A percentile compares a stretch with the other conserved stretches of the same genome.
Evolutionary conservation across 2,113 vertebrate species (phyloP).

Genomic region (Poecile atricapillus): DNA sequence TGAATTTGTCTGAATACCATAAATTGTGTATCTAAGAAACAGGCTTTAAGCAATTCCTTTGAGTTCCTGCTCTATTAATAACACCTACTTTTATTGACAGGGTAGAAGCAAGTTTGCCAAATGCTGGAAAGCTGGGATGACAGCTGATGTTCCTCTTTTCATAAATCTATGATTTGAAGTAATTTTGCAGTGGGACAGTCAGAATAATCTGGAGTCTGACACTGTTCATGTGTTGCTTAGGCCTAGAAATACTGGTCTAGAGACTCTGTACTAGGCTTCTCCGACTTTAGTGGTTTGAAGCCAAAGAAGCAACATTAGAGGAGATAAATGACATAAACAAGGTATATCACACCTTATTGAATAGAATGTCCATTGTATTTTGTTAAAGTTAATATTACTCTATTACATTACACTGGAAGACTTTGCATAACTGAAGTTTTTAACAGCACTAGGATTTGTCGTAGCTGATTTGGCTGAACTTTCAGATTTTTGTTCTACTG

Average conservation of each 20-base stretch:
- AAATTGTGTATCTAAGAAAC: conserved; percentile 27
- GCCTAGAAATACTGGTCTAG: background rate
- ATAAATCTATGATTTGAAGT: background rate
- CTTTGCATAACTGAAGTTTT: background rate
- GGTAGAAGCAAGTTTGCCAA: background rate
- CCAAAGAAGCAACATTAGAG: background rate
- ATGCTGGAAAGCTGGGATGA: background rate
- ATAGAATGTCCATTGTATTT: background rate
- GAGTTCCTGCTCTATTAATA: conserved; percentile 12
- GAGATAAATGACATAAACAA: background rate
- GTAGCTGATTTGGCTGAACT: background rate
- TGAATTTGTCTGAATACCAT: conserved; percentile 35
- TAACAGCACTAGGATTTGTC: background rate
- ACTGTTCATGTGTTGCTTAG: background rate
- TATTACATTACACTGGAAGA: background rate
- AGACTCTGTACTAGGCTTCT: background rate
- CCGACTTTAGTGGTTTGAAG: background rate
- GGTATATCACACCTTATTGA: background rate
- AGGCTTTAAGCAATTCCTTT: conserved; percentile 34
- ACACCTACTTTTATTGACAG: conserved; percentile 24
- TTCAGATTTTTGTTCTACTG: background rate
- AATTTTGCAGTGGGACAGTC: background rate
- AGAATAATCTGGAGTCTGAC: background rate
- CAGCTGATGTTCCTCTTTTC: conserved; percentile 13
- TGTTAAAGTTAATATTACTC: background rate